Evolutionary conservation across 1,140 invertebrate genomes (phyloP), one percentile per base, ranked within the genome.

Genomic region (Heliconius himera): DNA sequence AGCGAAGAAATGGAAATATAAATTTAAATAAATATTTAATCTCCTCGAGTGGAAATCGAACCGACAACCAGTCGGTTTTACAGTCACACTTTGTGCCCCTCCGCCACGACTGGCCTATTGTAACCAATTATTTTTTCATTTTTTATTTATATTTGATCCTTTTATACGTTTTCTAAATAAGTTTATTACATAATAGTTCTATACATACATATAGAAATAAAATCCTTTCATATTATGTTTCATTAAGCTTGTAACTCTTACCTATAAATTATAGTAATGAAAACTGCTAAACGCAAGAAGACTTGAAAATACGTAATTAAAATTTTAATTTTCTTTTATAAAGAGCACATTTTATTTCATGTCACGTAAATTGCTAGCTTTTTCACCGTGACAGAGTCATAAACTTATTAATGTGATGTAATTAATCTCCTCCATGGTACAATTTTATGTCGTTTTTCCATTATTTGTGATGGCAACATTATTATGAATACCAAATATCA

Each of bases 401-500:
- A 84, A 86, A 82, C 82, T 84, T 86, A 86, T 86, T 84, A 86
- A 84, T 84, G 85, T 74, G 75, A 70, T 70, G 83, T 83, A 81
- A 82, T 86, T 84, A 84, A 84, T 86, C 85, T 86, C 79, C 81
- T 78, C 81, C 77, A 81, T 84, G 75, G 75, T 75, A 82, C 77
- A 79, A 78, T 76, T 70, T 36, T 29, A 66, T 66, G 60, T 66
- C 60, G 60, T 66, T 66, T 66, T 66, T 0, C 60, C 60, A 66
- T 66, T 22, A 66, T 66, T 66, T 22, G 11, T 26, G 16, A 66
- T 66, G 9, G 9, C 13, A 66, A 29, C 1, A 0, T 66, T 66
- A 66, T 66, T 26, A 66, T 66, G 9, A 29, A 11, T 66, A 3
- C 11, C 13, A 13, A 29, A 66, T 66, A 66, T 66, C 3, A 26